Evolutionary conservation across 2,113 vertebrate genomes (phyloP), one percentile per base, ranked within the genome.

Genomic region (Pyrgilauda ruficollis): DNA sequence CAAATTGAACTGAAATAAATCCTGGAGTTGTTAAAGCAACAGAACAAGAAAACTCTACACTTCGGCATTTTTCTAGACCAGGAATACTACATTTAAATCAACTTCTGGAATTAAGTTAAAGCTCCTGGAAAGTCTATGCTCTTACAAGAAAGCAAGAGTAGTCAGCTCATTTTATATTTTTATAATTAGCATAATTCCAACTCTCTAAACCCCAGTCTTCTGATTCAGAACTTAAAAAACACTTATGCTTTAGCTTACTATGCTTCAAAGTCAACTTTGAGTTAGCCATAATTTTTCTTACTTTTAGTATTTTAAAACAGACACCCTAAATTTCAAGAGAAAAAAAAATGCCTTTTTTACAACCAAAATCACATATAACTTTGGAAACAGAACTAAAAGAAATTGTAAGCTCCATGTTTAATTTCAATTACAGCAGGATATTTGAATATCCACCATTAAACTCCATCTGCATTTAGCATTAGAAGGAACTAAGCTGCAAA

Each of bases 401-500:
- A 35, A 80, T 4, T 16, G 18, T 46, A 30, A 13, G 31, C 5
- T 80, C 50, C 70, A 56, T 58, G 61, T 73, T 95, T 95, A 28
- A 84, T 72, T 95, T 88, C 90, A 94, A 75, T 92, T 96, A 92
- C 80, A 90, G 89, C 30, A 96, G 82, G 61, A 76, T 96, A 94
- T 95, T 96, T 96, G 88, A 96, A 96, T 76, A 95, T 68, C 90
- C 82, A 72, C 78, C 28, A 74, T 74, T 94, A 92, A 95, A 67
- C 70, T 66, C 73, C 66, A 94, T 91, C 86, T 92, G 75, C 72
- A 92, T 87, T 93, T 84, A 93, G 84, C 94, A 86, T 86, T 83
- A 94, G 13, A 77, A 97, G 67, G 80, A 68, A 86, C 90, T 83
- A 94, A 93, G 77, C 87, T 87, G 72, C 83, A 96, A 96, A 97